Evolutionary conservation across 2,888 invertebrate genomes (phyloP).

Genomic region (Phalera bucephala): DNA sequence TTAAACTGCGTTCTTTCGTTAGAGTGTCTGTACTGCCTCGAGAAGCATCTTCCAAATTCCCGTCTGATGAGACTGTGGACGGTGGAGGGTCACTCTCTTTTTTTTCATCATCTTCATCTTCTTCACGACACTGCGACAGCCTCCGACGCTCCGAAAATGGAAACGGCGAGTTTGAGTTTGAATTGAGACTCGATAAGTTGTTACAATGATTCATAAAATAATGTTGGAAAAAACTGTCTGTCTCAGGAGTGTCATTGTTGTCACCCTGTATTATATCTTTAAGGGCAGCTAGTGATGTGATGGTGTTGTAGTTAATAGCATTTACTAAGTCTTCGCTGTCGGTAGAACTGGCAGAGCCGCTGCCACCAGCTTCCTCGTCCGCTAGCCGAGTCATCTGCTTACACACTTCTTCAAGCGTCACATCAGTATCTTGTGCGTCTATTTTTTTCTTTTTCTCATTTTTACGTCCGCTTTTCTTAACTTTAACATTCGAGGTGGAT

Average conservation of each 20-base stretch:
- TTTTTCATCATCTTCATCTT: slow-evolving; percentile 89
- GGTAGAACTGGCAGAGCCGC: slow-evolving; percentile 76
- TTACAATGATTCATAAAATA: slow-evolving; percentile 89
- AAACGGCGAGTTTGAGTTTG: slow-evolving; percentile 64
- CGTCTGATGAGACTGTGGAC: slow-evolving; percentile 33
- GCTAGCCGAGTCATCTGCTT: slow-evolving; percentile 43
- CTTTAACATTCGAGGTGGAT: slow-evolving; percentile 45
- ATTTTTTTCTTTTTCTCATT: slow-evolving; percentile 74
- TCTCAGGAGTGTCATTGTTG: slow-evolving; percentile 80
- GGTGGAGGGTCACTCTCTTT: slow-evolving; percentile 51
- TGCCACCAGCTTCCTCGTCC: slow-evolving; percentile 38
- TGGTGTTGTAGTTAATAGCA: slow-evolving; percentile 88
- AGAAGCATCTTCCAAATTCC: slow-evolving; percentile 33
- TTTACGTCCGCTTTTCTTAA: slow-evolving; percentile 55
- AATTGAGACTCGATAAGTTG: slow-evolving; percentile 85
- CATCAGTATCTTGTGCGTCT: slow-evolving; percentile 36
- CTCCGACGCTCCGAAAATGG: slow-evolving; percentile 85
- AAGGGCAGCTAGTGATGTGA: slow-evolving; percentile 85
- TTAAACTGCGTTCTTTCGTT: slow-evolving; percentile 27
- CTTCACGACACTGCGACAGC: slow-evolving; percentile 92
- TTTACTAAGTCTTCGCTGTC: slow-evolving; percentile 86
- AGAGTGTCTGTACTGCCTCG: slow-evolving; percentile 28
- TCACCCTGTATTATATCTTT: slow-evolving; percentile 86
- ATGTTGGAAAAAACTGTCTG: slow-evolving; percentile 86
- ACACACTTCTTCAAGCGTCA: slow-evolving; percentile 41